phyloP scores from a whole-genome alignment of 2,113 vertebrate genomes.

The Neotoma lepida region DNA sequence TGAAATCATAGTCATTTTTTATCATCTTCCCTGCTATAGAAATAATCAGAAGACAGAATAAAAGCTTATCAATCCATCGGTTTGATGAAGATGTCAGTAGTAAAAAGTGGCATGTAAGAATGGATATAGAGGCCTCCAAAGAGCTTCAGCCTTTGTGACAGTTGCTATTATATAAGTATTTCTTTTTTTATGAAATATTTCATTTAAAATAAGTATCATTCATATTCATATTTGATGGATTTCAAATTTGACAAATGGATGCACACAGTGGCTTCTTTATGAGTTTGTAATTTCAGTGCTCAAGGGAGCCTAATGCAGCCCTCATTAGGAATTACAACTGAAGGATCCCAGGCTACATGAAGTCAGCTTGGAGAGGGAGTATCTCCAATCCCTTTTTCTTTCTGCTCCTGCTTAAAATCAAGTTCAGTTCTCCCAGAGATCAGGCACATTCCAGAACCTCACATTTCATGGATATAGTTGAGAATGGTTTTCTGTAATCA shows the following conservation, averaged over 20 bases:
- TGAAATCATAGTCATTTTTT: neutral
- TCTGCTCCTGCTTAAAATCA: constrained; percentile 21
- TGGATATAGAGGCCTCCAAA: neutral
- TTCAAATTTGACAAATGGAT: constrained; percentile 47
- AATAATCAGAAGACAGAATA: neutral
- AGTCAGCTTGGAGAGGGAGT: neutral
- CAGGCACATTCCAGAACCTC: constrained; percentile 39
- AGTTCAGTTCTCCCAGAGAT: constrained; percentile 6
- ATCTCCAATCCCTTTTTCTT: constrained; percentile 32
- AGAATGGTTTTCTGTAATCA: constrained; percentile 28
- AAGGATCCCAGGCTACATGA: neutral
- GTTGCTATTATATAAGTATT: neutral
- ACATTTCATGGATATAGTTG: constrained; percentile 58
- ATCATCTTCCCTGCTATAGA: neutral
- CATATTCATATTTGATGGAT: constrained; percentile 24
- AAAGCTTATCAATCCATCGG: neutral
- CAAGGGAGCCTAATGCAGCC: neutral
- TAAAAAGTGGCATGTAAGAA: neutral
- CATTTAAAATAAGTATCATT: neutral
- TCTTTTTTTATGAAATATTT: neutral
- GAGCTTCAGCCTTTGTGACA: neutral
- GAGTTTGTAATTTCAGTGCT: neutral
- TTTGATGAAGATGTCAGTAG: neutral
- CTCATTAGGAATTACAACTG: neutral
- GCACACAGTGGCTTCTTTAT: neutral